Conservation (phyloP, 2,888 invertebrate genomes). For the Emmelina monodactyla region DNA sequence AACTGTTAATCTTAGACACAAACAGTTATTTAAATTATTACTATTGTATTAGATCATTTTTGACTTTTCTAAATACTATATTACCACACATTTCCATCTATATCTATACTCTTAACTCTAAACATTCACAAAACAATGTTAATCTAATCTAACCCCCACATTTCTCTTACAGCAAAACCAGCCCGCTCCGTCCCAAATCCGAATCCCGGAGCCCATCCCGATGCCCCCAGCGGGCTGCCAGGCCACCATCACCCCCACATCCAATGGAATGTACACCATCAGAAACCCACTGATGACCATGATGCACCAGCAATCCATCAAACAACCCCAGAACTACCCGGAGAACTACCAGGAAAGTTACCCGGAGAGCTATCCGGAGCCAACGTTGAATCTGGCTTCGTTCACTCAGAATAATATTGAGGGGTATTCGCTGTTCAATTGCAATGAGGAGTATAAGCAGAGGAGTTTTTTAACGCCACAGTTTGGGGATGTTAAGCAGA, state of each 20-base stretch:
- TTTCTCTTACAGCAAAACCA: conserved; percentile 18
- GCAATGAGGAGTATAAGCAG: conserved; percentile 34
- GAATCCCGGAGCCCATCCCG: conserved; percentile 52
- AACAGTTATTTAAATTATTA: too few species aligned
- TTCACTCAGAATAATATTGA: conserved; percentile 57
- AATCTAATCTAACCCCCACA: too few species aligned
- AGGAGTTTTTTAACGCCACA: conserved; percentile 38
- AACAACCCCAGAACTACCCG: conserved; percentile 27
- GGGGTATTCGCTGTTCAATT: conserved; percentile 52
- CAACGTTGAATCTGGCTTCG: conserved; percentile 47
- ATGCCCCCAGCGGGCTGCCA: conserved; percentile 58
- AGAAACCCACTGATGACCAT: conserved; percentile 74
- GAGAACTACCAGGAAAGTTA: conserved; percentile 29
- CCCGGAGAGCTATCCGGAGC: conserved; percentile 32
- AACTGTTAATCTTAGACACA: too few species aligned
- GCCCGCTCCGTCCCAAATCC: conserved; percentile 37
- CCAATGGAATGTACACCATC: conserved; percentile 83
- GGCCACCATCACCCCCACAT: conserved; percentile 57
- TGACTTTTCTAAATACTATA: too few species aligned
- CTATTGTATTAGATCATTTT: too few species aligned
- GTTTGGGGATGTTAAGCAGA: conserved; percentile 38
- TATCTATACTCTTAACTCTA: too few species aligned
- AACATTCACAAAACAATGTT: too few species aligned
- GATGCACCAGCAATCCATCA: conserved; percentile 49
- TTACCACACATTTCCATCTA: too few species aligned